phyloP scores from a whole-genome alignment of 1,140 invertebrate genomes.

The Sycobia sp. region DNA sequence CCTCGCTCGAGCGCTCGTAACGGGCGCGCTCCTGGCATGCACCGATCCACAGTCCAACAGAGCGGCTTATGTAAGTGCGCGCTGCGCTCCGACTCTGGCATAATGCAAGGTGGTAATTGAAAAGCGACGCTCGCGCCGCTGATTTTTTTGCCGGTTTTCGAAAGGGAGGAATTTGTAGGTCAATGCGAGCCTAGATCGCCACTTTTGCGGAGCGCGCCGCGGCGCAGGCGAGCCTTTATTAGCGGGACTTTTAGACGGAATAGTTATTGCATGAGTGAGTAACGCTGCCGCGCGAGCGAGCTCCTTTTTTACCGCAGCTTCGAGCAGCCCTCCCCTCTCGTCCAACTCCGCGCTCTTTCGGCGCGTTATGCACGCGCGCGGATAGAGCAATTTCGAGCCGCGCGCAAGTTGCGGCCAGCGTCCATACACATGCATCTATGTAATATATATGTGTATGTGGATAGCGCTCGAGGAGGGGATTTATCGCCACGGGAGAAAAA shows the following conservation, averaged over 20 bases:
- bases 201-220: conserved; percentile 22
- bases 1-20: not conserved
- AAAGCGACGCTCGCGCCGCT: conserved; percentile 8
- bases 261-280: not conserved
- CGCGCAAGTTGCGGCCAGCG: too few species aligned
- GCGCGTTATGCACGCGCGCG: not conserved
- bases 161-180: conserved; percentile 35
- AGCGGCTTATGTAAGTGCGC: not conserved
- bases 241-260: conserved; percentile 17
- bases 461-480: too few species aligned
- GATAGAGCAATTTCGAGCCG: conserved; percentile 1
- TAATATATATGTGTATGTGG: too few species aligned
- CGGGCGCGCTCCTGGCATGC: too few species aligned
- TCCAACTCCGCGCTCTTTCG: not conserved
- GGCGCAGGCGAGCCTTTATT: conserved; percentile 25
- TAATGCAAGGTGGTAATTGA: conserved; percentile 25
- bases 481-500: too few species aligned
- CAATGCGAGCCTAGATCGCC: conserved; percentile 28
- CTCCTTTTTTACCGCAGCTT: too few species aligned
- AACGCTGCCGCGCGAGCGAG: not conserved
- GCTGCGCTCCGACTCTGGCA: not conserved
- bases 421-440: too few species aligned
- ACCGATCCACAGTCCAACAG: not conserved
- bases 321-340: not conserved
- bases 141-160: conserved; percentile 25